Evolutionary conservation across 2,888 invertebrate genomes (phyloP), one percentile per base, ranked within the genome.

Genomic region (Hemicrepidius hirtus): DNA sequence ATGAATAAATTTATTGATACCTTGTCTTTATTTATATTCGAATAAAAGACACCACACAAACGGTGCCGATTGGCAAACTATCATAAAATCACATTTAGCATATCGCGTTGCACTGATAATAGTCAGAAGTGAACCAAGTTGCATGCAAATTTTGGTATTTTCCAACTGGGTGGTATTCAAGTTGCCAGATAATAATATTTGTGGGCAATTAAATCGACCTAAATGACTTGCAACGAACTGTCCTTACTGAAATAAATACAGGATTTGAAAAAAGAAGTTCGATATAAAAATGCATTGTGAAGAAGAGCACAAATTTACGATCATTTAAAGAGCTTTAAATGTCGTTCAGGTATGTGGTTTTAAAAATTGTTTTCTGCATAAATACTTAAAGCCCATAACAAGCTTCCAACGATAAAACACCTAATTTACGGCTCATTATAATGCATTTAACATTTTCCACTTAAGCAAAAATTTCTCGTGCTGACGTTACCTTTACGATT

Each of bases 351-450:
- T 21, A 18, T 24, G 46, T 46, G 20, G 53, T 24, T 13, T 28
- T 53, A 53, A 53, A 53, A 53, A 28, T 16, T 1, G 28, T n/a
- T n/a, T 6, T 3, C 4, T 46, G 18, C 16, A 21, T 21, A 4
- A 18, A 46, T 46, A 46, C 16, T 46, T 13, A 20, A 40, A 46
- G 20, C 20, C 20, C 46, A 9, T 10, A 24, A 21, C 28, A 21
- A 21, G 12, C 46, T 46, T n/a, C 9, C 53, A 21, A 6, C 35
- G 10, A 57, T 57, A 57, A 57, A 57, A 40, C 37, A 20, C 20
- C 18, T 35, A 40, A 57, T 37, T 57, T 57, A 57, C 37, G 57
- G 16, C 18, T 57, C 57, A 57, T 57, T 57, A 57, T 35, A 20
- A 40, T 57, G 32, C 55, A 35, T 55, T 55, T 55, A 32, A 16